Evolutionary conservation across 2,888 invertebrate species (phyloP).

Genomic region (Thysanoteuthis rhombus): DNA sequence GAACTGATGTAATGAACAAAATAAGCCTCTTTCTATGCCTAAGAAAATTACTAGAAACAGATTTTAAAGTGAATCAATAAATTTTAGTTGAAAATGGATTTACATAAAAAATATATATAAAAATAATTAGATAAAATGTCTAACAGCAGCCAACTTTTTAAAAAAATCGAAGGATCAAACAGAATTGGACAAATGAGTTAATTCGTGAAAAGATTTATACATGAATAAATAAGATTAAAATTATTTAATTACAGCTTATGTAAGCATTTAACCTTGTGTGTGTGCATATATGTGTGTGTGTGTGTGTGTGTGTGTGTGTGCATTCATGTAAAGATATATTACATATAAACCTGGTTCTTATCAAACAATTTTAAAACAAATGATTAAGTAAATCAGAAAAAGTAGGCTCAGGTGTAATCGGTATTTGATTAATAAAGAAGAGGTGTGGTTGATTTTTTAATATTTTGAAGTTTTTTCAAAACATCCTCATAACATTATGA

Average conservation of each 20-base stretch:
- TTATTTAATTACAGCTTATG: background rate
- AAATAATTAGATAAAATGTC: background rate
- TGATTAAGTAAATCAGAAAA: background rate
- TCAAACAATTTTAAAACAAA: background rate
- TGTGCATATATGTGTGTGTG: background rate
- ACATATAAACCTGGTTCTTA: background rate
- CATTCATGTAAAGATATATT: background rate
- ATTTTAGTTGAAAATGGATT: background rate
- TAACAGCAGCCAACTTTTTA: background rate
- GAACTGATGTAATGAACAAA: background rate
- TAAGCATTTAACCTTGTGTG: background rate
- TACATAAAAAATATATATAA: background rate
- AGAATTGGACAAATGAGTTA: background rate
- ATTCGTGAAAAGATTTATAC: background rate
- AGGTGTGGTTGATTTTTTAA: background rate
- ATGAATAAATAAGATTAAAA: background rate
- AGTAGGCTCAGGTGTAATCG: background rate
- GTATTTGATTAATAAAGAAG: background rate
- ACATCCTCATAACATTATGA: no score
- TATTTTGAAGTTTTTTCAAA: background rate
- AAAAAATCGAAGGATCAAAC: background rate
- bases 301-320: background rate
- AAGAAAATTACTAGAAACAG: background rate
- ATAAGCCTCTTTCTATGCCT: background rate
- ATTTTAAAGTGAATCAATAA: background rate